Evolutionary conservation across 2,113 vertebrate species (phyloP).

Genomic region (Mixornis gularis): DNA sequence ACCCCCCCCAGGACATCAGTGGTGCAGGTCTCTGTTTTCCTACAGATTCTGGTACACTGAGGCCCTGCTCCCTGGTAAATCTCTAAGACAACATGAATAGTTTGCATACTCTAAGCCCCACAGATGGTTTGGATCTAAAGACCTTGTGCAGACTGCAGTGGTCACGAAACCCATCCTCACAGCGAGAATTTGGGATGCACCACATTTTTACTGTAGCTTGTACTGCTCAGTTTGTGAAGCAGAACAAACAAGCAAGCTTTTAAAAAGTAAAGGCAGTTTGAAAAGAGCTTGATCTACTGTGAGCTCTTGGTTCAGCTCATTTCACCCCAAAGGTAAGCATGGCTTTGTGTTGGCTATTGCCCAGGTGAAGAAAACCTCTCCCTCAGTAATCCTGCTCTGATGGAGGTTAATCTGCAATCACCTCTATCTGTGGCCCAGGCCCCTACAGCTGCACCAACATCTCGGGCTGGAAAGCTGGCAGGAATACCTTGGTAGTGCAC

Average conservation of each 20-base stretch:
- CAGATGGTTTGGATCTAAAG: constrained; percentile 48
- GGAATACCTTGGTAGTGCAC: constrained; percentile 45
- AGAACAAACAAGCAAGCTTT: constrained; percentile 7
- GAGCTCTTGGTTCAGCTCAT: not conserved
- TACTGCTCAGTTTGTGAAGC: not conserved
- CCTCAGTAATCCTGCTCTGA: not conserved
- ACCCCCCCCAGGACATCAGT: constrained; percentile 18
- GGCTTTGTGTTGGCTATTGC: not conserved
- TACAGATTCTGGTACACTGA: not conserved
- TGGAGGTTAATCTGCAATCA: constrained; percentile 2
- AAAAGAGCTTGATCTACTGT: not conserved
- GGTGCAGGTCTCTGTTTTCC: constrained; percentile 25
- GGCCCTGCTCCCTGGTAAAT: not conserved
- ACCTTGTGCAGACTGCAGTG: constrained; percentile 2
- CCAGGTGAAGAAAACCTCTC: not conserved
- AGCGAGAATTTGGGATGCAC: constrained; percentile 15
- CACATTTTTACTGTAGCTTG: constrained; percentile 19
- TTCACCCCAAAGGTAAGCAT: not conserved
- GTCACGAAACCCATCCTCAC: constrained; percentile 15
- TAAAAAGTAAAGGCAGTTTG: not conserved
- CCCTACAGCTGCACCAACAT: constrained; percentile 28
- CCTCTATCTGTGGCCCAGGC: not conserved
- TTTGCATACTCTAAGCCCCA: constrained; percentile 11
- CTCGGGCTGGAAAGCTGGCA: constrained; percentile 51
- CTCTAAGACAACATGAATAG: constrained; percentile 27